These are phyloP conservation scores for Morus bassanus DNA, from an alignment of 2,797 vertebrate species.

Conservation along the genomic window DNA sequence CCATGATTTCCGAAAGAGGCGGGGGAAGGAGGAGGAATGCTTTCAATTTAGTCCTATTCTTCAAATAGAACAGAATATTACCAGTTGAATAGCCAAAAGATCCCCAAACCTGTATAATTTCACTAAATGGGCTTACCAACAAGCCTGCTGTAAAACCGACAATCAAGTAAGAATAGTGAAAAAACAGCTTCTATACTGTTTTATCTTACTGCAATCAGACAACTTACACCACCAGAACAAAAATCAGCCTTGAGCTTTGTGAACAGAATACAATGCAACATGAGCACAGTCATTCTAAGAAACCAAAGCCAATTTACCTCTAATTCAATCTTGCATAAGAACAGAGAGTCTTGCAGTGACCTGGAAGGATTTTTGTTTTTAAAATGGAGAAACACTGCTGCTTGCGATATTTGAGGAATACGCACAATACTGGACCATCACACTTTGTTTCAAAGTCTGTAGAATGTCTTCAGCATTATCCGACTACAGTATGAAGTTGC, in stretches of 20 bases:
- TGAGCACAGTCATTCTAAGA: background rate
- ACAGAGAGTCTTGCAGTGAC: background rate
- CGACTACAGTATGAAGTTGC: background rate
- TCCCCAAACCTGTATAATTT: background rate
- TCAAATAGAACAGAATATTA: background rate
- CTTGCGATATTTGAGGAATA: background rate
- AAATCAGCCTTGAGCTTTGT: slow-evolving; percentile 17
- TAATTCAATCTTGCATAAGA: slow-evolving; percentile 19
- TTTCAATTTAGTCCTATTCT: background rate
- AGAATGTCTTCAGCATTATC: background rate
- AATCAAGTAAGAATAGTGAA: background rate
- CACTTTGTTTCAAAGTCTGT: background rate
- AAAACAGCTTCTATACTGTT: background rate
- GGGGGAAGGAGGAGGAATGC: background rate
- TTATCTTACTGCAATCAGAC: background rate
- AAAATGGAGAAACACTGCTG: background rate
- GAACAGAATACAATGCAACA: background rate
- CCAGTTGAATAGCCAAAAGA: background rate
- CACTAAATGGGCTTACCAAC: background rate
- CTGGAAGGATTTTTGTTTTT: background rate
- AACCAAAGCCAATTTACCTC: slow-evolving; percentile 20
- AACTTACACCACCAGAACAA: background rate
- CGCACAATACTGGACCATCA: background rate
- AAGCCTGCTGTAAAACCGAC: background rate
- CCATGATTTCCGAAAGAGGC: background rate